Conservation (phyloP, 1,140 invertebrate species). For the Lutraria rhynchaena region DNA sequence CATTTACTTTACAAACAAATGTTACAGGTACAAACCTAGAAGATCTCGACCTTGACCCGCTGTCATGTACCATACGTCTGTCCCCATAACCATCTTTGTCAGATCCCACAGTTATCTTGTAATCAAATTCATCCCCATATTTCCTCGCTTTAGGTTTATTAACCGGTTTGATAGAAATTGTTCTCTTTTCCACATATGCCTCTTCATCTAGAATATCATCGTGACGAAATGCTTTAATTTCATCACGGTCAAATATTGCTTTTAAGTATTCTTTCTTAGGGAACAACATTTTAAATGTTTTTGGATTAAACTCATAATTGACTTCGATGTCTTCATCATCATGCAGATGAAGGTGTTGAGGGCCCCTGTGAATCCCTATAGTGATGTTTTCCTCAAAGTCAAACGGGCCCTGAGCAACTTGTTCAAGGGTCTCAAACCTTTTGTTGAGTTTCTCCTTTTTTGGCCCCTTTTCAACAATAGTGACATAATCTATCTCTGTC, state of each 20-base stretch:
- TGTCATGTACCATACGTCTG: constrained; percentile 49
- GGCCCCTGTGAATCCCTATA: constrained; percentile 67
- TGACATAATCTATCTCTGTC: constrained; percentile 42
- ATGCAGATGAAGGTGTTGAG: constrained; percentile 43
- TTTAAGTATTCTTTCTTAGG: constrained; percentile 68
- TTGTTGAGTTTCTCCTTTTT: constrained; percentile 27
- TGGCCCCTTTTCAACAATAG: constrained; percentile 32
- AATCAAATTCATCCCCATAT: constrained; percentile 32
- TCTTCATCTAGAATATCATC: constrained; percentile 73
- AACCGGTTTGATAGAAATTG: constrained; percentile 59
- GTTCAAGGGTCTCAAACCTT: constrained; percentile 58
- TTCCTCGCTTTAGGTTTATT: constrained; percentile 34
- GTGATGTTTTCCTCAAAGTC: constrained; percentile 69
- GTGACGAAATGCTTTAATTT: constrained; percentile 72
- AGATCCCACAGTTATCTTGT: constrained; percentile 29
- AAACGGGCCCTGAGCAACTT: constrained; percentile 50
- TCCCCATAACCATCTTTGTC: constrained; percentile 40
- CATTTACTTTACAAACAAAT: background rate
- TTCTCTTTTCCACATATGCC: constrained; percentile 72
- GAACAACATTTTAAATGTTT: constrained; percentile 67
- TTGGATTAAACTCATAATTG: constrained; percentile 64
- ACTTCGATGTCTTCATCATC: constrained; percentile 51
- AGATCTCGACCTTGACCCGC: constrained; percentile 16
- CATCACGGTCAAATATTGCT: constrained; percentile 77
- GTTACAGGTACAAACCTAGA: constrained; percentile 13